Conservation (phyloP, 1,140 invertebrate species). For the Trachymyrmex cornetzi region DNA sequence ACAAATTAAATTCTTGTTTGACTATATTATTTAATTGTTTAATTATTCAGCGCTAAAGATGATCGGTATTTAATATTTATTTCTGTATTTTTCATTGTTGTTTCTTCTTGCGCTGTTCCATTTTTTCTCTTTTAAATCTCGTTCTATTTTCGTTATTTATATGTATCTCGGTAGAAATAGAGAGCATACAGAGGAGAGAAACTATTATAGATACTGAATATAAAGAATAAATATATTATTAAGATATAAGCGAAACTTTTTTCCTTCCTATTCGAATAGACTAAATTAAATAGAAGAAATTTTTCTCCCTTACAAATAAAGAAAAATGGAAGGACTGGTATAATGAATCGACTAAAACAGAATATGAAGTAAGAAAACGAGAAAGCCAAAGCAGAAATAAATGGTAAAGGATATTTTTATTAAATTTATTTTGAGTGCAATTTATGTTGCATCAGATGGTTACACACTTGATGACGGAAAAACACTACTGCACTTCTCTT, state of each 20-base stretch:
- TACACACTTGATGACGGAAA: background rate
- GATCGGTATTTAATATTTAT: background rate
- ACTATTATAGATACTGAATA: background rate
- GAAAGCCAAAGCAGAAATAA: background rate
- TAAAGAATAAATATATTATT: background rate
- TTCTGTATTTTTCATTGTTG: background rate
- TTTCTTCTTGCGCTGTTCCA: background rate
- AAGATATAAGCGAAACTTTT: background rate
- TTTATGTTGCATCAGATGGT: background rate
- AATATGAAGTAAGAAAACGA: background rate
- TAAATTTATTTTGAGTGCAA: constrained; percentile 32
- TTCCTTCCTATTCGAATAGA: background rate
- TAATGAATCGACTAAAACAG: background rate
- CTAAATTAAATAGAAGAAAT: background rate
- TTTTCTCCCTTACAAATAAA: background rate
- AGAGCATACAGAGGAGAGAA: background rate
- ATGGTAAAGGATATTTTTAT: constrained; percentile 19
- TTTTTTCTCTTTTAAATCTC: background rate
- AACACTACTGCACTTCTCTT: constrained; percentile 12
- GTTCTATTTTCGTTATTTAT: background rate
- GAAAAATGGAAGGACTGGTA: background rate
- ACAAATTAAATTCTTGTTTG: background rate
- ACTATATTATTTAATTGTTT: background rate
- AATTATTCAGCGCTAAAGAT: background rate
- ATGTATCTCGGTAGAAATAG: background rate